A percentile compares a stretch with the other conserved stretches of the same genome.
Conservation (phyloP, 2,888 invertebrate species). For the Sphaerophoria taeniata region DNA sequence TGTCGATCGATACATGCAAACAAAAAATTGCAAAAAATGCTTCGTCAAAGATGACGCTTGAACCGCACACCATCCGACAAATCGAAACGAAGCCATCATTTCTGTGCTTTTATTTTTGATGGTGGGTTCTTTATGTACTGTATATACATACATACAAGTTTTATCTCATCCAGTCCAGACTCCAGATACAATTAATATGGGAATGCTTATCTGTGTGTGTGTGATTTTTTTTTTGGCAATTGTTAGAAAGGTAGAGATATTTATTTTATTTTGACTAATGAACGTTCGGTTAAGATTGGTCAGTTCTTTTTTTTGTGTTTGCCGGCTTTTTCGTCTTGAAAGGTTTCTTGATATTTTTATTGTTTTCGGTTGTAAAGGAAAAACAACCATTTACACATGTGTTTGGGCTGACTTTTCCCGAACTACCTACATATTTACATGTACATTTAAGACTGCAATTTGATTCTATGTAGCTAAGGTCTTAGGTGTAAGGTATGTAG, state of each 20-base stretch:
- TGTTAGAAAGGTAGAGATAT: constrained; percentile 42
- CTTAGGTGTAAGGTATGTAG: no score
- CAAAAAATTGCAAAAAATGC: constrained; percentile 16
- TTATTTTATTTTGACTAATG: constrained; percentile 74
- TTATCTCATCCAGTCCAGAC: no score
- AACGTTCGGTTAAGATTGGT: constrained; percentile 79
- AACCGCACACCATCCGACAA: constrained; percentile 56
- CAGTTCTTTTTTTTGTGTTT: constrained; percentile 76
- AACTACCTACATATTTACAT: no score
- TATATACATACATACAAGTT: background rate
- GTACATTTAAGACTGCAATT: no score
- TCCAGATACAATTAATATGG: constrained; percentile 2
- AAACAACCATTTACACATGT: background rate
- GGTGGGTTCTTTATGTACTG: constrained; percentile 34
- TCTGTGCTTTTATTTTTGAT: constrained; percentile 24
- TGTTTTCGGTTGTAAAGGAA: background rate
- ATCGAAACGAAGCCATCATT: background rate
- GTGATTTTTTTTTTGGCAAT: constrained; percentile 37
- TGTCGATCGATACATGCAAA: constrained; percentile 25
- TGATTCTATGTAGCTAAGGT: no score
- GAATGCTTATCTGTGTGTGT: constrained; percentile 14
- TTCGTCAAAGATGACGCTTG: constrained; percentile 61
- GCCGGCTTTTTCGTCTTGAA: constrained; percentile 17
- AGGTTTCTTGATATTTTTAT: constrained; percentile 3
- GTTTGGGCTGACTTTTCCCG: no score